Conservation (phyloP, 2,888 invertebrate species). For the Torymus tubicola region DNA sequence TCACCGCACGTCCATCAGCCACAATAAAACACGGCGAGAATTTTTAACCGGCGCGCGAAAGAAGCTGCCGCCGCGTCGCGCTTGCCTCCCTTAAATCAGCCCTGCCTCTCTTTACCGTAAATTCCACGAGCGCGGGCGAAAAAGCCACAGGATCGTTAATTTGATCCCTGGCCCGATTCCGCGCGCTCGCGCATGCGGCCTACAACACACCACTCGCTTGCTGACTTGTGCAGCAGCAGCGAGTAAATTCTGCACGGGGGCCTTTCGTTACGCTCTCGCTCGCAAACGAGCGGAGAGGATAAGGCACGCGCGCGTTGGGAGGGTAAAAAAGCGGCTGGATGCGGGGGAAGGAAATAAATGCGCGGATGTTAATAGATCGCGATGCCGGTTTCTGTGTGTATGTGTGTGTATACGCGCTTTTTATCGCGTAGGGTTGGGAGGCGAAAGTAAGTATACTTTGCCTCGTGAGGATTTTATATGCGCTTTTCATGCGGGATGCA, state of each 20-base stretch:
- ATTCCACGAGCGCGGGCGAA: conserved; percentile 43
- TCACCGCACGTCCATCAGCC: conserved; percentile 3
- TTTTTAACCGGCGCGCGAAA: conserved; percentile 9
- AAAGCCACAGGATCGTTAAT: conserved; percentile 53
- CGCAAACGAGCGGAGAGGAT: neutral
- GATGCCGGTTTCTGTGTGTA: neutral
- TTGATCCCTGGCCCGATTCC: conserved; percentile 53
- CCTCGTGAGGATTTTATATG: too few relatives aligned
- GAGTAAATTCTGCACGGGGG: neutral
- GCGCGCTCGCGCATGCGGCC: neutral
- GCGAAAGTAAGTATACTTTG: too few relatives aligned
- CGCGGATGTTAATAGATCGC: conserved; percentile 13
- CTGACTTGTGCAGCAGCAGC: neutral
- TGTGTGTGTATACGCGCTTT: neutral
- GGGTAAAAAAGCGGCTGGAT: neutral
- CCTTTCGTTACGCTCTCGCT: conserved; percentile 14
- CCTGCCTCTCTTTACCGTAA: conserved; percentile 23
- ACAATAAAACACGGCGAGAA: conserved; percentile 33
- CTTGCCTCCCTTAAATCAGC: conserved; percentile 48
- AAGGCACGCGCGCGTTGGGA: neutral
- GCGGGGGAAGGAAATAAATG: conserved; percentile 19
- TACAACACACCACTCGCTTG: neutral
- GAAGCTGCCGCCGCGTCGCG: conserved; percentile 11
- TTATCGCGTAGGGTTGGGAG: neutral
- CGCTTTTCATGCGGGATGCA: neutral